Evolutionary conservation across 2,113 vertebrate genomes (phyloP).

Genomic region (Strix uralensis): DNA sequence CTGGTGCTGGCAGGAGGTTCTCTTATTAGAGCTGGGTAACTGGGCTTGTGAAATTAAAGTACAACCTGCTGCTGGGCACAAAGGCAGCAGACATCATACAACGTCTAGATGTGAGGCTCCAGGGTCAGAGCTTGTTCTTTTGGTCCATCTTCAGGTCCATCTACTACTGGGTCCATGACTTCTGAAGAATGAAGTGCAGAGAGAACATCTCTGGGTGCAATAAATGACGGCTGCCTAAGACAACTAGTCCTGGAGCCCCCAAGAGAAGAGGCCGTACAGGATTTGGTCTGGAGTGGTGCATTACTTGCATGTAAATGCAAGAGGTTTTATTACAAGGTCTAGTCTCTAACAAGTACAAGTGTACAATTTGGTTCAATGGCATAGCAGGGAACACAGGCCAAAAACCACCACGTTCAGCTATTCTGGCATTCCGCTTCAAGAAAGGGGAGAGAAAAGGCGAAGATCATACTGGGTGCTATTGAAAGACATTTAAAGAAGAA

Average conservation of each 20-base stretch:
- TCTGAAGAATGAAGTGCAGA: background rate
- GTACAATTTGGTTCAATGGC: too few relatives aligned
- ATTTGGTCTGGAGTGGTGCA: background rate
- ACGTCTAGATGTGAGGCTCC: background rate
- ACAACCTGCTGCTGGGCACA: background rate
- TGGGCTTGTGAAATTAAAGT: background rate
- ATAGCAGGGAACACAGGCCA: too few relatives aligned
- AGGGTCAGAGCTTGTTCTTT: background rate
- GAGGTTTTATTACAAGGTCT: too few relatives aligned
- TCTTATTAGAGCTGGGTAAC: background rate
- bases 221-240: background rate
- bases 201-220: background rate
- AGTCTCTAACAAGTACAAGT: too few relatives aligned
- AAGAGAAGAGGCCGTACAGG: background rate
- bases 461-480: too few relatives aligned
- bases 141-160: background rate
- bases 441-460: too few relatives aligned
- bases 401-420: too few relatives aligned
- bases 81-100: background rate
- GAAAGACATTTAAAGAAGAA: too few relatives aligned
- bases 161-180: background rate
- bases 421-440: too few relatives aligned
- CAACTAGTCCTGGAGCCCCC: too few relatives aligned
- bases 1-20: background rate
- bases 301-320: background rate